Conservation (phyloP, 2,888 invertebrate genomes). For the Cephalotes varians region DNA sequence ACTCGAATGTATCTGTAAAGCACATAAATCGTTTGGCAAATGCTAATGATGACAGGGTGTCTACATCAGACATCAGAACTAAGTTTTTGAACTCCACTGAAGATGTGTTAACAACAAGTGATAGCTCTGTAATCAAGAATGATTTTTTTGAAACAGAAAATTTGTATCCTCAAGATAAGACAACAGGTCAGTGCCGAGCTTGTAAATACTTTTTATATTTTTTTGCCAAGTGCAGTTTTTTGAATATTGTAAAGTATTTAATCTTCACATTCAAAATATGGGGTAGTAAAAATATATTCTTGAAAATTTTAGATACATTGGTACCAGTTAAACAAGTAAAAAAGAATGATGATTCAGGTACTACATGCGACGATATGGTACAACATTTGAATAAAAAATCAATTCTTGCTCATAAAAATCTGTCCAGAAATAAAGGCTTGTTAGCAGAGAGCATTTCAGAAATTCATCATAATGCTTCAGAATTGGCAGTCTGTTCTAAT, state of each 20-base stretch:
- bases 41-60: slow-evolving; percentile 33
- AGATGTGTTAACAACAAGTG: slow-evolving; percentile 41
- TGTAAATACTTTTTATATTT: slow-evolving; percentile 38
- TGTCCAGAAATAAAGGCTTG: slow-evolving; percentile 73
- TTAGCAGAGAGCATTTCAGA: slow-evolving; percentile 58
- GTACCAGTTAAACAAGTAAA: slow-evolving; percentile 32
- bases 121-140: slow-evolving; percentile 54
- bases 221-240: no score
- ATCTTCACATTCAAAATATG: slow-evolving; percentile 35
- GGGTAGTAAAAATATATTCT: slow-evolving; percentile 33
- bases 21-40: slow-evolving; percentile 61
- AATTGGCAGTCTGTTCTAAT: slow-evolving; percentile 54
- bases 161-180: slow-evolving; percentile 29
- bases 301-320: not conserved
- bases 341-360: slow-evolving; percentile 30
- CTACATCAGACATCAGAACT: slow-evolving; percentile 48
- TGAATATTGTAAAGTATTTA: not conserved
- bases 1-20: slow-evolving; percentile 57
- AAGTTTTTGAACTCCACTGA: slow-evolving; percentile 59
- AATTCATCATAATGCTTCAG: slow-evolving; percentile 38
- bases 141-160: slow-evolving; percentile 41
- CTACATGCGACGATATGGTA: slow-evolving; percentile 35
- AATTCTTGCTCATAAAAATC: slow-evolving; percentile 66
- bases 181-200: slow-evolving; percentile 46
- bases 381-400: slow-evolving; percentile 58